These are phyloP conservation scores for Drosophila quadrilineata DNA, from an alignment of 1,140 invertebrate genomes.

Conservation along the genomic window DNA sequence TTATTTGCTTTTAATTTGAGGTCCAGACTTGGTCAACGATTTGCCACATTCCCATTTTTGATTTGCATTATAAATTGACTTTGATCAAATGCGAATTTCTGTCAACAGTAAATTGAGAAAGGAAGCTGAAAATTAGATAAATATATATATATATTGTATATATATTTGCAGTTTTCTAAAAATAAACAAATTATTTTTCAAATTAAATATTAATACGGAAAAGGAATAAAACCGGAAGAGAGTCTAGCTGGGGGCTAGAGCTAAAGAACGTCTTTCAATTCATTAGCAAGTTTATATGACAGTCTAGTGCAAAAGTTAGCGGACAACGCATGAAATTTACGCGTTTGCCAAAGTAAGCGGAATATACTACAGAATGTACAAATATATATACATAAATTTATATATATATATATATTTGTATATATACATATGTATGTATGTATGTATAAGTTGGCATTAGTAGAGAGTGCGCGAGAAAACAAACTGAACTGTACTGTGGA, in stretches of 20 bases:
- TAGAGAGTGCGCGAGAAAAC: slow-evolving; percentile 26
- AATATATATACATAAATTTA: slow-evolving; percentile 18
- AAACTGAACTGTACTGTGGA: slow-evolving; percentile 75
- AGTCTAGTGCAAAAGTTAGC: slow-evolving; percentile 34
- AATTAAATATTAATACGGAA: too few species aligned
- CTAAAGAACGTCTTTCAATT: slow-evolving; percentile 73
- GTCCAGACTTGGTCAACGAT: slow-evolving; percentile 29
- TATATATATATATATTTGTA: slow-evolving; percentile 2
- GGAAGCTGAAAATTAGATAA: too few species aligned
- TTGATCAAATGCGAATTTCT: too few species aligned
- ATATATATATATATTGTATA: too few species aligned
- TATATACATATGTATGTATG: neutral
- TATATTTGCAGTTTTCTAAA: too few species aligned
- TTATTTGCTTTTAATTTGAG: slow-evolving; percentile 64
- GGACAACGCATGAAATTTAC: slow-evolving; percentile 43
- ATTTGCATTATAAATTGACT: slow-evolving; percentile 57
- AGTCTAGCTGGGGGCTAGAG: too few species aligned
- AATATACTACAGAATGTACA: slow-evolving; percentile 53
- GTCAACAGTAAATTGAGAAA: too few species aligned
- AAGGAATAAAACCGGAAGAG: too few species aligned
- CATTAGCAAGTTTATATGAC: slow-evolving; percentile 64
- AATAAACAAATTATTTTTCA: too few species aligned
- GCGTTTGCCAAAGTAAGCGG: slow-evolving; percentile 36
- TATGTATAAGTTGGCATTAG: slow-evolving; percentile 71
- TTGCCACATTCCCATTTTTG: slow-evolving; percentile 4